phyloP scores from a whole-genome alignment of 1,140 invertebrate species.

The Antheraea mylitta region DNA sequence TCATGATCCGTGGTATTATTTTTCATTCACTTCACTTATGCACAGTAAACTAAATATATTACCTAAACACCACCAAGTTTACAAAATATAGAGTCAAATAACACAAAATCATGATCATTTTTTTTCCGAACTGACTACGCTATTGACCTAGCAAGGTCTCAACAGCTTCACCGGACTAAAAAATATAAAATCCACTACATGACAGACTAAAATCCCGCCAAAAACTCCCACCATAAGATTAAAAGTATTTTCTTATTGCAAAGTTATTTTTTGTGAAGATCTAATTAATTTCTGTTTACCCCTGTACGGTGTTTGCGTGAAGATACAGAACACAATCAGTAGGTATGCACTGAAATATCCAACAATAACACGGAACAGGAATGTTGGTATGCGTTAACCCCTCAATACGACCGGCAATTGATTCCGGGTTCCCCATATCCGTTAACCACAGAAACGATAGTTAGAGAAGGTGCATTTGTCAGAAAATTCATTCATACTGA shows the following conservation, averaged over 20 bases:
- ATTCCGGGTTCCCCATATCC: neutral
- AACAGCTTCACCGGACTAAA: too few relatives aligned
- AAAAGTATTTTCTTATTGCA: neutral
- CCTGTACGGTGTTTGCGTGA: neutral
- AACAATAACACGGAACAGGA: neutral
- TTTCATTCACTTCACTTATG: too few relatives aligned
- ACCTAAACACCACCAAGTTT: too few relatives aligned
- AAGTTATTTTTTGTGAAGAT: neutral
- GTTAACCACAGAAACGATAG: neutral
- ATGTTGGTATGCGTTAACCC: neutral
- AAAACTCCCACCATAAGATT: too few relatives aligned
- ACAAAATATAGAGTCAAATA: too few relatives aligned
- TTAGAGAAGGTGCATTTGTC: neutral
- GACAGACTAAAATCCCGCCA: too few relatives aligned
- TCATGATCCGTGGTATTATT: too few relatives aligned
- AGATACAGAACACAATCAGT: neutral
- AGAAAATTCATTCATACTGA: neutral
- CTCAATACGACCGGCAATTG: slow-evolving; percentile 1
- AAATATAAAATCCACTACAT: too few relatives aligned
- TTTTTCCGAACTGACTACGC: too few relatives aligned
- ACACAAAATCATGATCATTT: too few relatives aligned
- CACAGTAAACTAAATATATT: too few relatives aligned
- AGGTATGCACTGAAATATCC: neutral
- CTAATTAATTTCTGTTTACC: neutral
- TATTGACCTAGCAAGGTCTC: too few relatives aligned